Evolutionary conservation across 1,140 invertebrate genomes (phyloP).

Genomic region (Bombus haemorrhoidalis): DNA sequence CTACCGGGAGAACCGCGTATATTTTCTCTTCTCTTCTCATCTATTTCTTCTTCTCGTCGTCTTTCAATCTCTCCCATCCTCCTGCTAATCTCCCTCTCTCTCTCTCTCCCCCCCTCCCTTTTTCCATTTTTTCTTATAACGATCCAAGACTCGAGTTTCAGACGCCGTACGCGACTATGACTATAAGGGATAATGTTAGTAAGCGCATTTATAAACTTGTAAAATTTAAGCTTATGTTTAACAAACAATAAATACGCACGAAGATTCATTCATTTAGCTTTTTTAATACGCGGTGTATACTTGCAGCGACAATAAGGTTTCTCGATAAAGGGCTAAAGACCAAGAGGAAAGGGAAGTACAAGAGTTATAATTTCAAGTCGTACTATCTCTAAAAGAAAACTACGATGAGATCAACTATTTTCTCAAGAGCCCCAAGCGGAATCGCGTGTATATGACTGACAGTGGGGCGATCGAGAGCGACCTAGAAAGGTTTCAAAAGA

Average conservation of each 20-base stretch:
- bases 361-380: neutral
- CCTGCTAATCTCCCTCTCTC: neutral
- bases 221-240: neutral
- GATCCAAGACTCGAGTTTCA: slow-evolving; percentile 65
- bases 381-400: slow-evolving; percentile 36
- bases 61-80: slow-evolving; percentile 16
- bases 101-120: neutral
- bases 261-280: neutral
- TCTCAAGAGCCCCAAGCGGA: slow-evolving; percentile 57
- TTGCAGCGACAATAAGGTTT: neutral
- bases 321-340: neutral
- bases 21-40: slow-evolving; percentile 30
- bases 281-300: no score
- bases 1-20: slow-evolving; percentile 34
- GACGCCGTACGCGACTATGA: slow-evolving; percentile 49
- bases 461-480: slow-evolving; percentile 76
- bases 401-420: slow-evolving; percentile 53
- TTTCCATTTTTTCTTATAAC: slow-evolving; percentile 45
- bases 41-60: slow-evolving; percentile 13
- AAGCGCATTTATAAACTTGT: neutral
- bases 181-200: slow-evolving; percentile 1
- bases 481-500: slow-evolving; percentile 81
- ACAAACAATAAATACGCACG: no score
- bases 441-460: slow-evolving; percentile 67
- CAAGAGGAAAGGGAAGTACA: neutral